Evolutionary conservation across 64 coral and sea anemone species (phyloP), one percentile per base, ranked within the genome.

Genomic region (Pachyseris speciosa): DNA sequence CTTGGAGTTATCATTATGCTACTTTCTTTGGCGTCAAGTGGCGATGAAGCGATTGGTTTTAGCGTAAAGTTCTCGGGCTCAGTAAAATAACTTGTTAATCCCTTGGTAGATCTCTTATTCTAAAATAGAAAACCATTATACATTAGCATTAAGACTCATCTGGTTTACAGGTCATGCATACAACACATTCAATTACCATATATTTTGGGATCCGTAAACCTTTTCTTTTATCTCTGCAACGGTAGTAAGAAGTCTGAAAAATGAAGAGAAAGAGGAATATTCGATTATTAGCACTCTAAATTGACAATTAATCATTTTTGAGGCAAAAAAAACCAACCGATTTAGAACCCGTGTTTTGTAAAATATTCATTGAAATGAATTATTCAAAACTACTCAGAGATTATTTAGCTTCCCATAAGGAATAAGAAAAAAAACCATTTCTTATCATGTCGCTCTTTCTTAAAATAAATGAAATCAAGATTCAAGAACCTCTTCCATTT

Each of bases 401-500:
- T 84, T 72, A 84, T 91, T 87, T 87, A 81, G 53, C 52, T 81
- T 81, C 53, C 63, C 52, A 12, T 73, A 30, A 55, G 22, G 44
- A 58, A 25, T 72, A 84, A 44, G 30, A 50, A 80, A 55, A 63
- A 37, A 58, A 15, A 91, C 45, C 38, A 58, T 69, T 93, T 88
- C 79, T 88, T 55, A 69, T 83, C 49, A 37, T 61, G 20, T 40
- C 13, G n/a, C 9, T 58, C 11, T 40, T 41, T 58, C n/a, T 33
- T 61, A 33, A 39, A 40, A 63, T 11, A 63, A 61, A 81, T 81
- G 22, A 24, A 81, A 81, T 59, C 33, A 58, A 27, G 4, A 63
- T 38, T 81, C 22, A 41, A 68, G n/a, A n/a, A 97, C 95, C 95
- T 97, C 95, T 89, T 97, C 95, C 95, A 97, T 97, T 97, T 97